Evolutionary conservation across 30 jellyfish, hydroid and myxozoan species (phyloP).

Genomic region (Pseudorhiza aurosa): DNA sequence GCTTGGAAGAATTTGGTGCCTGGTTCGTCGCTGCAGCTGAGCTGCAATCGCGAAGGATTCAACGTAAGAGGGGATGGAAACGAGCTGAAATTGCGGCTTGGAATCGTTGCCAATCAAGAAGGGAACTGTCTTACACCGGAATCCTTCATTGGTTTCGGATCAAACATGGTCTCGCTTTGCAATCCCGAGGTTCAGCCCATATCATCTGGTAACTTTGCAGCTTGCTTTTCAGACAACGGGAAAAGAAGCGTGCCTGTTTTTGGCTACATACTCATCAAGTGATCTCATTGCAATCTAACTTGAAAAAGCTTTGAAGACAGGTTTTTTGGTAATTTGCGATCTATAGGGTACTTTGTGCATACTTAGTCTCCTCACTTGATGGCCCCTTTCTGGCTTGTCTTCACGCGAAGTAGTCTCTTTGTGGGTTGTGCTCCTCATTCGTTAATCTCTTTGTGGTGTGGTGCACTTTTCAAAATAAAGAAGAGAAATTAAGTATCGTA

Average conservation of each 20-base stretch:
- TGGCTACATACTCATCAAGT: constrained; percentile 7
- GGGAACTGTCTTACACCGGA: constrained; percentile 25
- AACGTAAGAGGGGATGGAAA: constrained; percentile 8
- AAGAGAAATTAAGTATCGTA: too few species aligned
- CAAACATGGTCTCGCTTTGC: neutral
- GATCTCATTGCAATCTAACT: too few species aligned
- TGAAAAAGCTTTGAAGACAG: too few species aligned
- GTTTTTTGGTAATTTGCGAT: too few species aligned
- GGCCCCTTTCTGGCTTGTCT: too few species aligned
- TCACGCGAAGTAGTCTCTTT: too few species aligned
- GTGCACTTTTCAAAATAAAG: too few species aligned
- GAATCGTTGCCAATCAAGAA: constrained; percentile 11
- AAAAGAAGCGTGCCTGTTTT: neutral
- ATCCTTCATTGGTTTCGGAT: constrained; percentile 26
- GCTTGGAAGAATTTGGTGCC: constrained; percentile 5
- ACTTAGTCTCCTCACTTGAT: too few species aligned
- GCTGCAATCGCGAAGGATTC: constrained; percentile 46
- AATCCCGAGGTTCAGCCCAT: neutral
- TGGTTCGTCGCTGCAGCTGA: constrained; percentile 17
- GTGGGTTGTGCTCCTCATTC: too few species aligned
- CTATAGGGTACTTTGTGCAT: too few species aligned
- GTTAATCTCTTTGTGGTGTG: too few species aligned
- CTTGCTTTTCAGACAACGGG: constrained; percentile 22
- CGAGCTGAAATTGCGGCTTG: neutral
- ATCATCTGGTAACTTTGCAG: constrained; percentile 23